Percentiles rank a stretch among this genome's conserved stretches.
phyloP scores from a whole-genome alignment of 2,888 invertebrate genomes.

The Copidosoma aretas region DNA sequence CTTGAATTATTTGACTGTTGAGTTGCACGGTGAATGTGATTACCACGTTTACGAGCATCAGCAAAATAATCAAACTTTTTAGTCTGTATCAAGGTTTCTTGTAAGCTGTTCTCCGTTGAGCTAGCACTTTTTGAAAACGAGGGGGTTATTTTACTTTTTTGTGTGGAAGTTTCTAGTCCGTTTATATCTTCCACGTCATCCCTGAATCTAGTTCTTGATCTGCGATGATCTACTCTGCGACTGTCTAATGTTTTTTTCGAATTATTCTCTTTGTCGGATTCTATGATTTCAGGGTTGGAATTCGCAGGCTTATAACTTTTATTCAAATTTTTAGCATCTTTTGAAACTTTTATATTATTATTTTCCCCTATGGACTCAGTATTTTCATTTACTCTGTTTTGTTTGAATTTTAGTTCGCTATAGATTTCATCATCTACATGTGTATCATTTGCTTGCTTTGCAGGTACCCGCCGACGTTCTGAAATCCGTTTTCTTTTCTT shows the following conservation, averaged over 20 bases:
- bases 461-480: constrained; percentile 21
- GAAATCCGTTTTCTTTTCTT: constrained; percentile 32
- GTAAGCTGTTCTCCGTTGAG: constrained; percentile 51
- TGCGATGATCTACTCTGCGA: constrained; percentile 24
- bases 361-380: constrained; percentile 1
- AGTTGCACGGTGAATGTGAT: constrained; percentile 52
- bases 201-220: constrained; percentile 38
- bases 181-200: constrained; percentile 17
- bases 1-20: constrained; percentile 35
- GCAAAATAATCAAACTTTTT: constrained; percentile 59
- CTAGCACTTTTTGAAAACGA: constrained; percentile 41
- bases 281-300: neutral
- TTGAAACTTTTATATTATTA: neutral
- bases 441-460: neutral
- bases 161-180: constrained; percentile 33
- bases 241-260: constrained; percentile 8
- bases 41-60: constrained; percentile 55
- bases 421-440: neutral
- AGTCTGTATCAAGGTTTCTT: constrained; percentile 58
- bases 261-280: neutral
- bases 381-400: neutral
- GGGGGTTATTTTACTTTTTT: constrained; percentile 32
- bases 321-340: neutral
- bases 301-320: neutral
- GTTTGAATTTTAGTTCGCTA: too few relatives aligned